These are phyloP conservation scores for Eonycteris spelaea DNA, from an alignment of 2,113 vertebrate species.

Conservation along the genomic window DNA sequence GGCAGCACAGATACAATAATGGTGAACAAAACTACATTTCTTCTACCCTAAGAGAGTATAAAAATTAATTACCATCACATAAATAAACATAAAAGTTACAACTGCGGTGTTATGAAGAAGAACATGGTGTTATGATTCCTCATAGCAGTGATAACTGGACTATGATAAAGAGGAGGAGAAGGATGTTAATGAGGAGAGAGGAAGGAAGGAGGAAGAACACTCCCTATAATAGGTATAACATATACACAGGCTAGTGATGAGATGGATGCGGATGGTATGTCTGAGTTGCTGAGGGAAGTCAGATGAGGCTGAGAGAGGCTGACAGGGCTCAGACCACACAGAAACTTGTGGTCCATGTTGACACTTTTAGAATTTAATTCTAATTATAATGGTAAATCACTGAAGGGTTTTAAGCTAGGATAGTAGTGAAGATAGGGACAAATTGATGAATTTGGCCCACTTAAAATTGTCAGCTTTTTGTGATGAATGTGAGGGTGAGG, in stretches of 20 bases:
- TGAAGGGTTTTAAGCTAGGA: conserved; percentile 3
- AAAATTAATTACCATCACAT: neutral
- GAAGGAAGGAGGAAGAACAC: neutral
- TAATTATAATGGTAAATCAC: neutral
- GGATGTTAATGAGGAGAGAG: neutral
- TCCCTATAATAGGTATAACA: neutral
- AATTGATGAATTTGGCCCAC: neutral
- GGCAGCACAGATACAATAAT: neutral
- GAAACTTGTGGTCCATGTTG: neutral
- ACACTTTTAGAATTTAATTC: conserved; percentile 6
- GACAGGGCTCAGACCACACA: neutral
- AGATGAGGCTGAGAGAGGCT: neutral
- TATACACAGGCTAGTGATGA: neutral
- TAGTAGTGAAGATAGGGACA: neutral
- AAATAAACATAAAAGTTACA: conserved; percentile 22
- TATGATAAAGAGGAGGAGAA: neutral
- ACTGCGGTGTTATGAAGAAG: neutral
- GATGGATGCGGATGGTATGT: neutral
- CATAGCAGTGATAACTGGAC: neutral
- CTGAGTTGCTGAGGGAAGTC: neutral
- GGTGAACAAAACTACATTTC: conserved; percentile 17
- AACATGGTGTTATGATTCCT: neutral
- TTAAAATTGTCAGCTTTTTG: neutral
- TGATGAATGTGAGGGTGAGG: neutral
- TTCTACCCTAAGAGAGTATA: neutral